Evolutionary conservation across 2,113 vertebrate species (phyloP).

Genomic region (Poeciliopsis occidentalis): DNA sequence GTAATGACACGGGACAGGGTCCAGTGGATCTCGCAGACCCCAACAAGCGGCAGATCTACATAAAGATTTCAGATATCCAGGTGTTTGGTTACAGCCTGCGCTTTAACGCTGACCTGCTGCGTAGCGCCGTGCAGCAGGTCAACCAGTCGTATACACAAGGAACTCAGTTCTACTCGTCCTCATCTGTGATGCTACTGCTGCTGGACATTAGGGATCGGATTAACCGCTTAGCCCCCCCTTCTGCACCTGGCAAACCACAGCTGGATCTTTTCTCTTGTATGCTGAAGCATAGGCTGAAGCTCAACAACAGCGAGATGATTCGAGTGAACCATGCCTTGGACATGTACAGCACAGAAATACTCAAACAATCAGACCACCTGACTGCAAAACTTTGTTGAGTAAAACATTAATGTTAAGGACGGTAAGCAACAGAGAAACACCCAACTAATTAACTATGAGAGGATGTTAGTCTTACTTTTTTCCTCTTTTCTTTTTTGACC

Average conservation of each 20-base stretch:
- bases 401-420: conserved; percentile 41
- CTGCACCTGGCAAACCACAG: conserved; percentile 94
- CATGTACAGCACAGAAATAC: conserved; percentile 99
- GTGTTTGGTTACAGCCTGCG: conserved; percentile 97
- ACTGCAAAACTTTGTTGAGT: conserved; percentile 97
- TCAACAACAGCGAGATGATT: conserved; percentile 99
- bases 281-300: conserved; percentile 97
- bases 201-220: conserved; percentile 99
- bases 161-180: conserved; percentile 96
- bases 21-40: conserved; percentile 97
- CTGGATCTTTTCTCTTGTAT: conserved; percentile 99
- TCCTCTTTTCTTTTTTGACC: conserved; percentile 75
- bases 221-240: conserved; percentile 94
- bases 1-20: conserved; percentile 95
- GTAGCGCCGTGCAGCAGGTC: conserved; percentile 97
- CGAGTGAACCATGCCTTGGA: conserved; percentile 97
- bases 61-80: conserved; percentile 98
- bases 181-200: conserved; percentile 96
- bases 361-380: conserved; percentile 98
- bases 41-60: conserved; percentile 97
- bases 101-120: conserved; percentile 94
- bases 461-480: conserved; percentile 68
- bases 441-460: conserved; percentile 55
- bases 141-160: conserved; percentile 98
- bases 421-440: conserved; percentile 31